Conservation (phyloP, 2,888 invertebrate genomes). For the Ophion ellenae region DNA sequence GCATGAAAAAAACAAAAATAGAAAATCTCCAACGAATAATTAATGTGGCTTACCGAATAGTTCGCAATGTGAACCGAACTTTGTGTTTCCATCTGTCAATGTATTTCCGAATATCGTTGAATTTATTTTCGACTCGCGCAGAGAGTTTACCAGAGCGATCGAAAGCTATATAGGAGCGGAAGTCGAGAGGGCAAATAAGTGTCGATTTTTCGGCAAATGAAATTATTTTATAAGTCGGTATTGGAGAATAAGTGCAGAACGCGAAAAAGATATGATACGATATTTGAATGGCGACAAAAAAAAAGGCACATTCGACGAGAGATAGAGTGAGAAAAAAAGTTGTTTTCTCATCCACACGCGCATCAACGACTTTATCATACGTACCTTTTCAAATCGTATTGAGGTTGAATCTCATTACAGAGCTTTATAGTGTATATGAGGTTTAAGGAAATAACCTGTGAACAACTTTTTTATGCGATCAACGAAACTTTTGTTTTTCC, state of each 20-base stretch:
- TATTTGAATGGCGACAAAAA: constrained; percentile 51
- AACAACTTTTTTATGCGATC: constrained; percentile 62
- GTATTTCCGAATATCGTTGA: constrained; percentile 11
- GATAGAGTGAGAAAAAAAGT: constrained; percentile 28
- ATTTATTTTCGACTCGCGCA: constrained; percentile 33
- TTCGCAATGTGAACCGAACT: no score
- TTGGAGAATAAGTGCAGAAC: constrained; percentile 35
- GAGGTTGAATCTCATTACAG: constrained; percentile 61
- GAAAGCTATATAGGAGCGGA: constrained; percentile 3
- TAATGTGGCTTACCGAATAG: no score
- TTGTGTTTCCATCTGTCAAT: not conserved
- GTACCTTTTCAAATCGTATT: constrained; percentile 49
- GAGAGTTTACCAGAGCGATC: constrained; percentile 18
- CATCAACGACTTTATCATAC: constrained; percentile 64
- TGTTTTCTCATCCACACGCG: constrained; percentile 39
- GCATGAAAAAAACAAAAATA: no score
- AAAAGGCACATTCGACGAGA: constrained; percentile 42
- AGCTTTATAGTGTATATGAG: constrained; percentile 56
- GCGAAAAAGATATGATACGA: constrained; percentile 42
- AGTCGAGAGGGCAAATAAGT: constrained; percentile 13
- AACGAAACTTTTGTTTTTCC: constrained; percentile 60
- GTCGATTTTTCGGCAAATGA: constrained; percentile 54
- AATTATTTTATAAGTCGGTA: constrained; percentile 68
- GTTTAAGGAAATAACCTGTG: constrained; percentile 36
- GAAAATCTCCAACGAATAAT: no score